Percentiles rank a stretch among this genome's conserved stretches.
These are phyloP conservation scores for Ammospiza nelsoni DNA, from an alignment of 2,113 vertebrate species.

Conservation along the genomic window DNA sequence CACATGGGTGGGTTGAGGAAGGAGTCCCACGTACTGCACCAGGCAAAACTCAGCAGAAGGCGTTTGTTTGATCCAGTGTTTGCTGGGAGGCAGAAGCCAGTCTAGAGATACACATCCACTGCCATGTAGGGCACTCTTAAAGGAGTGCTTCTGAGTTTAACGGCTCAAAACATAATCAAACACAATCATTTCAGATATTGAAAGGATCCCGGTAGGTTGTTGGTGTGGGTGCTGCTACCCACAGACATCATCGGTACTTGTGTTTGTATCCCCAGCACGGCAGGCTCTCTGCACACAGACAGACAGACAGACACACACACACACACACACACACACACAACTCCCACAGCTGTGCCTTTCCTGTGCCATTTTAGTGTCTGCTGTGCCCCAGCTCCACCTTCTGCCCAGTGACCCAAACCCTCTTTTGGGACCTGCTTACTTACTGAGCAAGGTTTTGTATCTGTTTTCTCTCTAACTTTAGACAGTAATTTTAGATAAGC, in stretches of 20 bases:
- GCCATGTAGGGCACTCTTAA: neutral
- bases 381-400: neutral
- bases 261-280: neutral
- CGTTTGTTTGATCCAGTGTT: neutral
- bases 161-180: neutral
- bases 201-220: neutral
- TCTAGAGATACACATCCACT: neutral
- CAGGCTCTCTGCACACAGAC: neutral
- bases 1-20: neutral
- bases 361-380: neutral
- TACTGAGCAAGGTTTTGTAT: neutral
- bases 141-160: neutral
- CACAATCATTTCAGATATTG: neutral
- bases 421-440: neutral
- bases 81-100: neutral
- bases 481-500: neutral
- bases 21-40: neutral
- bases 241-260: neutral
- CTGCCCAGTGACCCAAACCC: neutral
- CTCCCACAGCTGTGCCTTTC: neutral
- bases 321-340: accelerated
- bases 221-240: neutral
- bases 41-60: neutral
- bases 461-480: neutral
- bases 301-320: too few relatives aligned